A percentile compares a stretch with the other conserved stretches of the same genome.
Evolutionary conservation across 2,888 invertebrate species (phyloP).

Genomic region (Hemaris fuciformis): DNA sequence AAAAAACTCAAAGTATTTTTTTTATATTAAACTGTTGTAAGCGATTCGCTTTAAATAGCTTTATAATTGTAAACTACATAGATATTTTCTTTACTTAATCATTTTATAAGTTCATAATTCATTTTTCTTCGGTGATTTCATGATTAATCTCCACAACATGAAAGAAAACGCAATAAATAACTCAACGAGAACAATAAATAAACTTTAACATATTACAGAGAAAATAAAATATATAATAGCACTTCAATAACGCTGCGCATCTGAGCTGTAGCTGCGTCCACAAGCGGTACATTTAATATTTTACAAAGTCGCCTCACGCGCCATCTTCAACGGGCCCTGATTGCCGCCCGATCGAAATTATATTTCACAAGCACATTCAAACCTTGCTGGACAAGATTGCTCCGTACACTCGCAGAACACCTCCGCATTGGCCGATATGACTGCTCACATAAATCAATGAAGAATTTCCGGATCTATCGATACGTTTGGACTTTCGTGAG

Average conservation of each 20-base stretch:
- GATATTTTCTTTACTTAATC: too few species aligned
- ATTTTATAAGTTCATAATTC: too few species aligned
- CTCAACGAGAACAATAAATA: background rate
- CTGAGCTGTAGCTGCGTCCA: constrained; percentile 13
- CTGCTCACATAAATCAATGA: constrained; percentile 1
- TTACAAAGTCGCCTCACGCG: constrained; percentile 77
- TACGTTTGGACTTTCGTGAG: too few species aligned
- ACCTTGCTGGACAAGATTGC: constrained; percentile 73
- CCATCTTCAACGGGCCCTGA: constrained; percentile 79
- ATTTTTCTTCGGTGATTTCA: too few species aligned
- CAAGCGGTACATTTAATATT: constrained; percentile 66
- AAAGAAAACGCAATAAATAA: background rate
- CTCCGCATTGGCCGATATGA: background rate
- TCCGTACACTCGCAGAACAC: constrained; percentile 25
- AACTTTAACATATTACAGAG: background rate
- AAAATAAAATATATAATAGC: constrained; percentile 2
- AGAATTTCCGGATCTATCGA: background rate
- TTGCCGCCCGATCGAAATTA: constrained; percentile 81
- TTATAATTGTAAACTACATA: too few species aligned
- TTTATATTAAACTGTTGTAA: too few species aligned
- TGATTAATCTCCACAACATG: too few species aligned
- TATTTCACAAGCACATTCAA: constrained; percentile 79
- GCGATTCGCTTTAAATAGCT: too few species aligned
- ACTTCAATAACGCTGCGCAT: constrained; percentile 12
- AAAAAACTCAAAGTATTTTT: too few species aligned